Evolutionary conservation across 2,113 vertebrate species (phyloP).

Genomic region (Empidonax alnorum): DNA sequence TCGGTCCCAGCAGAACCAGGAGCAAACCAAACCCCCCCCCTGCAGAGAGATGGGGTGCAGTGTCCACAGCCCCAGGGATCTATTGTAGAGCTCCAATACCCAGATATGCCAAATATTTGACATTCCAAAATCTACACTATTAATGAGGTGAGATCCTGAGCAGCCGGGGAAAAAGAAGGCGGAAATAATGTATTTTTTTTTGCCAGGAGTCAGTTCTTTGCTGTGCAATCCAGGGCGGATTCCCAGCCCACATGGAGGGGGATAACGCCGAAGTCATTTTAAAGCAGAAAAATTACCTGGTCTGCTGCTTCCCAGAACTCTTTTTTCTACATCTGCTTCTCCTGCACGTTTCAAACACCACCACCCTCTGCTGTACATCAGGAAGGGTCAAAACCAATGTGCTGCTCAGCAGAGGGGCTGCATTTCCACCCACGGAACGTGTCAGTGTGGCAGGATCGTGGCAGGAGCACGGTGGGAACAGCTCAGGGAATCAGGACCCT

Average conservation of each 20-base stretch:
- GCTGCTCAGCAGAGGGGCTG: background rate
- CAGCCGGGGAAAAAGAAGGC: background rate
- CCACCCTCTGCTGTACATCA: rapidly evolving
- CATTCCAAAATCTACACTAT: background rate
- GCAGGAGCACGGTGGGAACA: background rate
- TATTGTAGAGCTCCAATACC: background rate
- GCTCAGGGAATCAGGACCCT: background rate
- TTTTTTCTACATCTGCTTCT: background rate
- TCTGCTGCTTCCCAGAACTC: background rate
- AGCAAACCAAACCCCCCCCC: background rate
- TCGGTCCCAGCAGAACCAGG: background rate
- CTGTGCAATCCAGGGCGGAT: background rate
- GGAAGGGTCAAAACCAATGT: background rate
- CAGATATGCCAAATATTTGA: background rate
- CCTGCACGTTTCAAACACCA: background rate
- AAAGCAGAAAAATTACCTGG: background rate
- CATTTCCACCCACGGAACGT: background rate
- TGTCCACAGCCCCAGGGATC: background rate
- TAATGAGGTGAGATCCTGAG: constrained; percentile 39
- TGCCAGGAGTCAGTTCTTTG: background rate
- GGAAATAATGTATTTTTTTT: background rate
- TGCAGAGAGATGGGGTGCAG: background rate
- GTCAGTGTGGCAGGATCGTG: too few relatives aligned
- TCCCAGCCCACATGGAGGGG: rapidly evolving
- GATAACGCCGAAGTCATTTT: background rate